These are phyloP conservation scores for Hoplias malabaricus DNA, from an alignment of 2,113 vertebrate genomes.

Conservation along the genomic window DNA sequence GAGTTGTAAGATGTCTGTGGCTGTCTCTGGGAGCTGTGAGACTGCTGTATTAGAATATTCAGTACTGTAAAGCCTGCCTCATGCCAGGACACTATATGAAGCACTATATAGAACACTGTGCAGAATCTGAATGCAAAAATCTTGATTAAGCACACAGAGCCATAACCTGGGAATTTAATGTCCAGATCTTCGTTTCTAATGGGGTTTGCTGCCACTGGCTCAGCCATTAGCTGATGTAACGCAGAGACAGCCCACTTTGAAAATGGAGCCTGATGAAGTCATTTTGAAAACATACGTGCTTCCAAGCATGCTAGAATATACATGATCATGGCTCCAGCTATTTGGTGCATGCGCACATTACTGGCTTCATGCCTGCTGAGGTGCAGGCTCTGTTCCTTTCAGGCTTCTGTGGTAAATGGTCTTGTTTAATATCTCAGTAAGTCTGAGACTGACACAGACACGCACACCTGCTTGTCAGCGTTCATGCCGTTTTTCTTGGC, in stretches of 20 bases:
- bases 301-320: constrained; percentile 10
- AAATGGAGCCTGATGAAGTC: constrained; percentile 40
- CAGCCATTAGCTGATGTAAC: constrained; percentile 34
- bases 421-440: constrained; percentile 64
- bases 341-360: neutral
- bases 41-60: neutral
- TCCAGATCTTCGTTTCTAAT: constrained; percentile 32
- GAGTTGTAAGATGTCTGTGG: too few species aligned
- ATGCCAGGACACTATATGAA: neutral
- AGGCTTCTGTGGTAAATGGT: constrained; percentile 48
- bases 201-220: constrained; percentile 28
- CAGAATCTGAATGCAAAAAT: constrained; percentile 20
- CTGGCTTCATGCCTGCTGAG: neutral
- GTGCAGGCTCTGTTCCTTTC: constrained; percentile 27
- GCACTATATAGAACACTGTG: neutral
- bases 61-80: neutral
- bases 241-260: constrained; percentile 15
- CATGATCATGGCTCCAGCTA: constrained; percentile 39
- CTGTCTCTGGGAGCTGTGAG: neutral
- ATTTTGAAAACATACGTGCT: constrained; percentile 29
- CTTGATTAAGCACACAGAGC: constrained; percentile 14
- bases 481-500: constrained; percentile 60
- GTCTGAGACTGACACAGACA: constrained; percentile 64
- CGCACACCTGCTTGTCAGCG: constrained; percentile 67
- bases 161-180: constrained; percentile 15